These are phyloP conservation scores for Maniola jurtina DNA, from an alignment of 1,140 invertebrate genomes.

Conservation along the genomic window DNA sequence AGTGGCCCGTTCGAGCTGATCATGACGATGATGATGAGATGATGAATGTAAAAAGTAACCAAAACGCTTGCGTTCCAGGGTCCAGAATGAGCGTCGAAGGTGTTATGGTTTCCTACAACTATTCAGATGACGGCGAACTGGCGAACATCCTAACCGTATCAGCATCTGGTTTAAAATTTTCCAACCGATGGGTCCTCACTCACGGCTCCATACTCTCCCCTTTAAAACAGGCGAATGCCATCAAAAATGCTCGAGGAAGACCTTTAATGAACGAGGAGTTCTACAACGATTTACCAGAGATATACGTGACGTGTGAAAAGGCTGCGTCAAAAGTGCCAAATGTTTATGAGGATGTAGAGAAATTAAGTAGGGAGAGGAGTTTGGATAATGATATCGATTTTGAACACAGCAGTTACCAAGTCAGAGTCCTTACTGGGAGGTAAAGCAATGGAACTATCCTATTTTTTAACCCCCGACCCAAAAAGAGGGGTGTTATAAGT, in stretches of 20 bases:
- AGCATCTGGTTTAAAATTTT: constrained; percentile 77
- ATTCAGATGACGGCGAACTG: constrained; percentile 58
- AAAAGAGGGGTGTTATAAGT: too few relatives aligned
- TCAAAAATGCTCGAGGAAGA: constrained; percentile 57
- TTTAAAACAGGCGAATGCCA: constrained; percentile 56
- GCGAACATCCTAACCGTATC: constrained; percentile 67
- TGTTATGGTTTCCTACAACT: constrained; percentile 72
- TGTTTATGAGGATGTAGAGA: constrained; percentile 51
- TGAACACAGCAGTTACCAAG: constrained; percentile 66
- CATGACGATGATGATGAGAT: too few relatives aligned
- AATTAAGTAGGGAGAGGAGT: constrained; percentile 52
- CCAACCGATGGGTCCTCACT: constrained; percentile 76
- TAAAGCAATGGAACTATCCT: constrained; percentile 16
- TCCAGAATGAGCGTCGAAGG: constrained; percentile 62
- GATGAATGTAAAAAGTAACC: too few relatives aligned
- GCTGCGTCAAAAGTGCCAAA: constrained; percentile 33
- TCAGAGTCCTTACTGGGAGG: constrained; percentile 65
- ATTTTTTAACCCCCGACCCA: too few relatives aligned
- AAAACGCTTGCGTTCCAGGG: constrained; percentile 25
- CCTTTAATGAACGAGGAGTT: constrained; percentile 65
- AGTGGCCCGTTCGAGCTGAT: too few relatives aligned
- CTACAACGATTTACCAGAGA: constrained; percentile 65
- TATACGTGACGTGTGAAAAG: constrained; percentile 68
- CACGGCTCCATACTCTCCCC: constrained; percentile 77
- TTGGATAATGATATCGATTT: constrained; percentile 45